Evolutionary conservation across 2,797 vertebrate species (phyloP), one percentile per base, ranked within the genome.

Genomic region (Anableps anableps): DNA sequence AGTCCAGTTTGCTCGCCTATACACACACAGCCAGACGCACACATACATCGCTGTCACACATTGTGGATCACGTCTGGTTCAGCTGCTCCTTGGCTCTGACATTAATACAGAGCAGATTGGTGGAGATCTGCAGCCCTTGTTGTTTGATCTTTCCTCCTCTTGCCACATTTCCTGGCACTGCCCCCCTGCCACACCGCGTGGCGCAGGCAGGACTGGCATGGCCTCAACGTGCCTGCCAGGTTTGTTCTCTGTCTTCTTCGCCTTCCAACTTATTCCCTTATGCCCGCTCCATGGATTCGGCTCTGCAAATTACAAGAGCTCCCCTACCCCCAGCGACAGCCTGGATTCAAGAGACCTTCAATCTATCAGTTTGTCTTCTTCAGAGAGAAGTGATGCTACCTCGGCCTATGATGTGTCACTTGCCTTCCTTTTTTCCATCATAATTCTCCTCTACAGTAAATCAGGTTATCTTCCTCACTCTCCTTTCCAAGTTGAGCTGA

Each of bases 51-150:
- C 87, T 89, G 91, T 95, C 93, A 91, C 94, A 95, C 91, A 90
- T 94, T 93, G 94, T 91, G 93, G 91, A 93, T 92, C 91, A 92
- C 93, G 94, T 95, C 93, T 95, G 93, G 94, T 95, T 95, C 91
- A 94, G 94, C 94, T 94, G 94, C 95, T 96, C 95, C 94, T 95
- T 96, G 96, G 96, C 95, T 94, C 93, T 87, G 94, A 94, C 93
- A 95, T 94, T 96, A 96, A 96, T 96, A 95, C 94, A 93, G 95
- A 96, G 95, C 96, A 96, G 96, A 96, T 96, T 96, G 96, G 95
- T 95, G 94, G 95, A 96, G 95, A 96, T 96, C 95, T 96, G 92
- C 96, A 96, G 95, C 94, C 95, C 95, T 95, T 96, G 95, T 96
- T 96, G 96, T 96, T 96, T 96, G 96, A 96, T 96, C 95, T 96